Evolutionary conservation across 2,113 vertebrate species (phyloP), one percentile per base, ranked within the genome.

Genomic region (Mormoops blainvillei): DNA sequence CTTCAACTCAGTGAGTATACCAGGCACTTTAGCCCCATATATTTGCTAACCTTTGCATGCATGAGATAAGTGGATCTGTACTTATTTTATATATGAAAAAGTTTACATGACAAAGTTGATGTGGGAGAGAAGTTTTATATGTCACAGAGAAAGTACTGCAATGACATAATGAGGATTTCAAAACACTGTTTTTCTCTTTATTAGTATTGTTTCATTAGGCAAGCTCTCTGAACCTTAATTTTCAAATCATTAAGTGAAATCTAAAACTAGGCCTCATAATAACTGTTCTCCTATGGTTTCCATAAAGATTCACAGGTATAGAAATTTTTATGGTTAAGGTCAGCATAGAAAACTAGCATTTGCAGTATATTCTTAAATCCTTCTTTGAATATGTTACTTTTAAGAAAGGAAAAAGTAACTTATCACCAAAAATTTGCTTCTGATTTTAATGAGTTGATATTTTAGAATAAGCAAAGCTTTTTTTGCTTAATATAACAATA

Each of bases 391-490:
- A 65, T 84, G 26, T 38, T 93, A 67, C 31, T 84, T 78, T 92
- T 87, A 36, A 94, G 67, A 81, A 89, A 61, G 20, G 2, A 11
- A 48, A 85, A 94, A 70, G 8, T 43, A 74, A 85, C 4, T 85
- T 65, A 88, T 93, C 33, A 85, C 20, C 18, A 94, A 54, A 43
- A 87, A 70, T 87, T 89, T 94, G 19, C 68, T 87, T 83, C 26
- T 61, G 12, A 90, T n/a, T 80, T 89, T 91, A 83, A 91, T 89
- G 31, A 33, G 83, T 48, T 88, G 48, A 74, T 91, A 31, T 80
- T 91, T 96, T 82, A 86, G 58, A 80, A 89, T 82, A 95, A 92
- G 67, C 22, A 94, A 94, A 78, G 20, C 18, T 82, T 77, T 78
- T 78, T 14, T 71, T 83, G 24, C 45, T 93, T 82, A 89, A 83